Evolutionary conservation across 92 coral and sea anemone species (phyloP).

Genomic region (Ricordea florida): DNA sequence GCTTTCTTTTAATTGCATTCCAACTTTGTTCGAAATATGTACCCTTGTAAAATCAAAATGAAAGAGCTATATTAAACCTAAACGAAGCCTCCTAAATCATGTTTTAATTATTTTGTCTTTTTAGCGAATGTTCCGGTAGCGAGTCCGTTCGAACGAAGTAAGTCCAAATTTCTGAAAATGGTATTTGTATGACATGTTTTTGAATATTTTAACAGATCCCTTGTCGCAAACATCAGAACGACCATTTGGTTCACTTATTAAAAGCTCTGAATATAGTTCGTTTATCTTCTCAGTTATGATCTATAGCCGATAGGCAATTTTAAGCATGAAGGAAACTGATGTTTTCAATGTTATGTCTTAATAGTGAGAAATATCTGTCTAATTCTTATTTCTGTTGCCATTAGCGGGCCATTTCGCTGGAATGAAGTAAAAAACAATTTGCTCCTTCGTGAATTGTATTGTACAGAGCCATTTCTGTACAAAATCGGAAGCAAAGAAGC

Average conservation of each 20-base stretch:
- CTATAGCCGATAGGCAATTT: too few relatives aligned
- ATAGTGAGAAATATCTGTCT: neutral
- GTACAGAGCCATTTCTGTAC: conserved; percentile 61
- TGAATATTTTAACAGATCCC: too few relatives aligned
- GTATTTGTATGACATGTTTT: neutral
- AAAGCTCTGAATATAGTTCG: too few relatives aligned
- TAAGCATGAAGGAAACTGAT: neutral
- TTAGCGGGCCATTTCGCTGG: conserved; percentile 68
- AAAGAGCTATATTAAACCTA: neutral
- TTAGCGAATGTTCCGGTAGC: neutral
- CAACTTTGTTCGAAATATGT: neutral
- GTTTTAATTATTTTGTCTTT: neutral
- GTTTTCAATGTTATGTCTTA: neutral
- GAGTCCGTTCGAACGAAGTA: neutral
- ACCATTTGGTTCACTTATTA: too few relatives aligned
- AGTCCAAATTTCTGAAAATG: neutral
- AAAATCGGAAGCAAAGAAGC: conserved; percentile 70
- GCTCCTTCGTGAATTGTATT: conserved; percentile 44
- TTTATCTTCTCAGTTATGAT: too few relatives aligned
- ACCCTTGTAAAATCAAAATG: neutral
- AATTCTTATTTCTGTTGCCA: neutral
- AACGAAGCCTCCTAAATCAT: neutral
- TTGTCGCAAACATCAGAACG: too few relatives aligned
- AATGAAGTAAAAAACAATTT: conserved; percentile 42
- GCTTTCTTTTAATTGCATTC: neutral